Percentiles rank a stretch among this genome's conserved stretches.
Conservation (phyloP, 2,113 vertebrate species). For the Thinocorus orbignyianus region DNA sequence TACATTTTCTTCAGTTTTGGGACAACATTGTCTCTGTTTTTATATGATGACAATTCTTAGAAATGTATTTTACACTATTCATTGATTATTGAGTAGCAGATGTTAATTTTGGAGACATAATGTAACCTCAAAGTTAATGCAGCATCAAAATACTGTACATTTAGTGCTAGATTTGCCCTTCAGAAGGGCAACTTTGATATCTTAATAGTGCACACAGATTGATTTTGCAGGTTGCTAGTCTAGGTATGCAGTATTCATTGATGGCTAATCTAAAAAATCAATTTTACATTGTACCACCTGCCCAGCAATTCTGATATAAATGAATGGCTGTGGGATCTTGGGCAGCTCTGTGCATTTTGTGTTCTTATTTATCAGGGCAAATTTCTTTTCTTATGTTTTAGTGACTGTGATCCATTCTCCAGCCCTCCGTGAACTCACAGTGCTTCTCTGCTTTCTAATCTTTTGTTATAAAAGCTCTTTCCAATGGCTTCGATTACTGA, state of each 20-base stretch:
- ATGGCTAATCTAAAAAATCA: not conserved
- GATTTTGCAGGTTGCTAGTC: not conserved
- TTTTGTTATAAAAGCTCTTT: not conserved
- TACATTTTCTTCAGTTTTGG: not conserved
- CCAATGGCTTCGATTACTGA: not conserved
- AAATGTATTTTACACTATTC: not conserved
- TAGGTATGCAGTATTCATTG: not conserved
- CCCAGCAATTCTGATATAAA: not conserved
- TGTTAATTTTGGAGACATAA: not conserved
- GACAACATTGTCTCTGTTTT: not conserved
- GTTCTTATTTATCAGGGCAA: not conserved
- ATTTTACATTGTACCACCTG: not conserved
- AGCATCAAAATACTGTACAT: not conserved
- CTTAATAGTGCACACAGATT: not conserved
- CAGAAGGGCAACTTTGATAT: not conserved
- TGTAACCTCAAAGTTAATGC: not conserved
- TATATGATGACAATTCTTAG: not conserved
- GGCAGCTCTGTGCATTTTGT: not conserved
- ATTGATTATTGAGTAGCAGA: not conserved
- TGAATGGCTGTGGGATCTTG: not conserved
- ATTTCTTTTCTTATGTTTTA: not conserved
- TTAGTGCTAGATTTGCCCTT: not conserved
- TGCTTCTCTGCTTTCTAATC: not conserved
- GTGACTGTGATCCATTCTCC: not conserved
- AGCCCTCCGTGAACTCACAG: not conserved